Conservation (phyloP, 2,113 vertebrate genomes). For the Girardinichthys multiradiatus region DNA sequence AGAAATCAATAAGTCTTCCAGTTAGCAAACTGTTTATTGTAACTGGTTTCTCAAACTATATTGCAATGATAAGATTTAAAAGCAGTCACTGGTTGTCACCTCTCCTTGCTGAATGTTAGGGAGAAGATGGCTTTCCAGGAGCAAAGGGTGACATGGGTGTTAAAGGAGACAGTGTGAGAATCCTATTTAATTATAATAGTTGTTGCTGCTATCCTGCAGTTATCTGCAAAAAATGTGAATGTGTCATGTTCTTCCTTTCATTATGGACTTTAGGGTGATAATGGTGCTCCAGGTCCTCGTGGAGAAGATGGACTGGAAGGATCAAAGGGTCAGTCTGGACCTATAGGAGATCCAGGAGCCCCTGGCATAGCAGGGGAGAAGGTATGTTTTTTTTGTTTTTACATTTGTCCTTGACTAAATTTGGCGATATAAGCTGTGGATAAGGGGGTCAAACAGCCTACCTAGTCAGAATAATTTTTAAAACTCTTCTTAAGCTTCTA, state of each 20-base stretch:
- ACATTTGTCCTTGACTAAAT: background rate
- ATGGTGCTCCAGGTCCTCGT: conserved; percentile 76
- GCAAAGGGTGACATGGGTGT: conserved; percentile 89
- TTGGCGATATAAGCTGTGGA: background rate
- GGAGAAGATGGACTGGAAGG: conserved; percentile 93
- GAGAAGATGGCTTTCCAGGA: conserved; percentile 93
- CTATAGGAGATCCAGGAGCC: conserved; percentile 79
- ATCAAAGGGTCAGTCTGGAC: conserved; percentile 86
- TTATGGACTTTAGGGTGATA: conserved; percentile 80
- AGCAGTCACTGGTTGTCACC: conserved; percentile 13
- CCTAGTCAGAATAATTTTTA: conserved; percentile 7
- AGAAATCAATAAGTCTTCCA: conserved; percentile 4
- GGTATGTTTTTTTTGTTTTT: conserved; percentile 68
- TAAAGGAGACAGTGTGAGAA: conserved; percentile 88
- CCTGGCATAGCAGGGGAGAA: conserved; percentile 87
- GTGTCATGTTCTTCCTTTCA: background rate
- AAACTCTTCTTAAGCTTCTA: background rate
- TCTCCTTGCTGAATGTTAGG: conserved; percentile 73
- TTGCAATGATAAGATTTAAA: conserved; percentile 31
- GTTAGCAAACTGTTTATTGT: conserved; percentile 11
- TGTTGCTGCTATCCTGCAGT: background rate
- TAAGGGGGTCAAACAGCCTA: background rate
- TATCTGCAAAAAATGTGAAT: background rate
- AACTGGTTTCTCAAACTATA: conserved; percentile 5
- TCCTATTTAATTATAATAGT: background rate